Evolutionary conservation across 1,140 invertebrate species (phyloP), one percentile per base, ranked within the genome.

Genomic region (Trachymyrmex septentrionalis): DNA sequence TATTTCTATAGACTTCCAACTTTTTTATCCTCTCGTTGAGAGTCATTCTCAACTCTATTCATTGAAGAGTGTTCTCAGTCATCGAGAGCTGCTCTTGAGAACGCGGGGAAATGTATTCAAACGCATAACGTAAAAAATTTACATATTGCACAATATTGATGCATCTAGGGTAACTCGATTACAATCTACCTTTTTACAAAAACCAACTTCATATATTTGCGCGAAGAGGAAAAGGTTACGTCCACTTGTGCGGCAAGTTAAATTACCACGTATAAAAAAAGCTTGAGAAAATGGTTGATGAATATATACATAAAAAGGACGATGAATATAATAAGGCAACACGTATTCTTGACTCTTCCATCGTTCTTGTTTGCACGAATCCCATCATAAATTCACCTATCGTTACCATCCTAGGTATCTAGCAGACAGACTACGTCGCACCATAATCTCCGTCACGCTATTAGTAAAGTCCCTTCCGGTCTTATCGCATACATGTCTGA

Each of bases 1-100:
- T 81, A 71, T 44, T 81, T 48, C 77, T 69, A 81, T 59, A 81
- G 34, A 71, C 50, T 69, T 71, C 16, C 78, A 57, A 81, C 50
- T 57, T 76, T 72, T 78, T 71, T 57, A 81, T 57, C 50, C 64
- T 81, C 21, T 81, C 78, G 30, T 48, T 30, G 75, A 78, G 75
- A 64, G 59, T 30, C 59, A 50, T 57, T 57, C 30, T 57, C 78
- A 57, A 81, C 21, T 81, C 50, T 71, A 57, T 81, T 81, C 64
- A 81, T 81, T 57, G 63, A 38, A 55, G 76, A 55, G 64, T 38
- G n/a, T 57, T 44, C 64, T 69, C 48, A 50, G 77, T 81, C 64
- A 69, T 50, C 61, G 78, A 57, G 53, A 19, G 66, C 57, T 24
- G 48, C 77, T 57, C 64, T 71, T 50, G 21, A 69, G 48, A 80